A percentile compares a stretch with the other conserved stretches of the same genome.
These are phyloP conservation scores for Sinonovacula constricta DNA, from an alignment of 1,140 invertebrate genomes.

Conservation along the genomic window DNA sequence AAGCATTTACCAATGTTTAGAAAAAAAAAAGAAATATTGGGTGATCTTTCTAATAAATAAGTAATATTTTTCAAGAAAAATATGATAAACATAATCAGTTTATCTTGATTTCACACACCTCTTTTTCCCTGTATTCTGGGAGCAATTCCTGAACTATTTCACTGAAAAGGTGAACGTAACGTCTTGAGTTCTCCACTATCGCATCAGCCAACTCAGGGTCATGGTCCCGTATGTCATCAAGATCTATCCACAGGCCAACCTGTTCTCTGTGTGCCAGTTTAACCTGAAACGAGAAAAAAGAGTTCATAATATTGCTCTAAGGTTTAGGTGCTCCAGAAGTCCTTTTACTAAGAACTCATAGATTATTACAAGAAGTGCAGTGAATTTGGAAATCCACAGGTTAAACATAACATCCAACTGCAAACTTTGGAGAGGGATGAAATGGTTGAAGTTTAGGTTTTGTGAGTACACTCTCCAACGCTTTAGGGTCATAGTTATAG, in stretches of 20 bases:
- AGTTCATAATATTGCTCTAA: background rate
- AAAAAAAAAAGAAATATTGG: too few relatives aligned
- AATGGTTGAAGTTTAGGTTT: too few relatives aligned
- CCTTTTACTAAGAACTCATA: background rate
- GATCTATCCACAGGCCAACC: conserved; percentile 88
- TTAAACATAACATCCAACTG: too few relatives aligned
- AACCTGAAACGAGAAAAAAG: conserved; percentile 52
- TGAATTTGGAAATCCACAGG: too few relatives aligned
- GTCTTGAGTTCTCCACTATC: conserved; percentile 89
- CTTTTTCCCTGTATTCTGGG: conserved; percentile 91
- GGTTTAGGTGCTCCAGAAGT: background rate
- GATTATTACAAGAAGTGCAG: too few relatives aligned
- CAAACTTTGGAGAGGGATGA: too few relatives aligned
- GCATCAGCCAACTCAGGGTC: conserved; percentile 90
- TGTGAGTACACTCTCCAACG: background rate
- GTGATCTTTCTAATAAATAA: too few relatives aligned
- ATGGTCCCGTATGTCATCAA: conserved; percentile 93
- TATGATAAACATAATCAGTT: too few relatives aligned
- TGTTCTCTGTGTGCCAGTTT: conserved; percentile 95
- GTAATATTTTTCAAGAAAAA: too few relatives aligned
- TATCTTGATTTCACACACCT: too few relatives aligned
- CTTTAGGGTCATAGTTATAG: background rate
- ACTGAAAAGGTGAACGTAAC: conserved; percentile 90
- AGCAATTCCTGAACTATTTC: conserved; percentile 93
- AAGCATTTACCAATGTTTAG: too few relatives aligned